These are phyloP conservation scores for Paracyclopina nana DNA, from an alignment of 1,140 invertebrate genomes.

Conservation along the genomic window DNA sequence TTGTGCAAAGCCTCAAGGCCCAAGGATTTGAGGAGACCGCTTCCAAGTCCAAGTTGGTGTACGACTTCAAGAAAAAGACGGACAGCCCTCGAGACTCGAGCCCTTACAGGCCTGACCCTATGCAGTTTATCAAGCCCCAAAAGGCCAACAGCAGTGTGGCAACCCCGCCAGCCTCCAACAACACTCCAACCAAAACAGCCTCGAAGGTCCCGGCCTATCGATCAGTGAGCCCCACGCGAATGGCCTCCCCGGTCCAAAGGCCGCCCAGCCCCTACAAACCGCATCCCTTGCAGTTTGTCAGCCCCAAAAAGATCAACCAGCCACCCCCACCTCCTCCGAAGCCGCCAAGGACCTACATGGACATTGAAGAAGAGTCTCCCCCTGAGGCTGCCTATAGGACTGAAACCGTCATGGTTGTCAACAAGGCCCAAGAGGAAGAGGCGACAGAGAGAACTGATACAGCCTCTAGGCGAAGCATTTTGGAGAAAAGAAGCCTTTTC, in stretches of 20 bases:
- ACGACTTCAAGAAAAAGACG: constrained; percentile 12
- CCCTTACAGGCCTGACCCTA: not conserved
- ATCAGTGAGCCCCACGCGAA: constrained; percentile 2
- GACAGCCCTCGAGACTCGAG: not conserved
- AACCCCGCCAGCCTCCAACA: not conserved
- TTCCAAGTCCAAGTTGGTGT: constrained; percentile 7
- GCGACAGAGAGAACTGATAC: constrained; percentile 3
- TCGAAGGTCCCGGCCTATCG: too few species aligned
- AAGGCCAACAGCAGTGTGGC: not conserved
- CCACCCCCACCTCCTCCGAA: not conserved
- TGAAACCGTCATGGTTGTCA: not conserved
- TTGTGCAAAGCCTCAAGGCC: constrained; percentile 11
- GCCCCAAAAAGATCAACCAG: not conserved
- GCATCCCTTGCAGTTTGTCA: constrained; percentile 16
- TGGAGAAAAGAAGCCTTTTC: constrained; percentile 12
- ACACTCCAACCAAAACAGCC: not conserved
- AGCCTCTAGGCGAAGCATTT: not conserved
- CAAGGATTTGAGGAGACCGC: constrained; percentile 13
- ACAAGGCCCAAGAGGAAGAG: not conserved
- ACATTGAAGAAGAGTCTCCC: not conserved
- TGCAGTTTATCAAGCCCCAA: not conserved
- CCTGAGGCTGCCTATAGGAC: not conserved
- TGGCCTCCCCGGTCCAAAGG: not conserved
- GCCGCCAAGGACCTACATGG: not conserved
- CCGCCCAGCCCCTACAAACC: constrained; percentile 9